Conservation (phyloP, 2,797 vertebrate genomes). For the Nothura maculosa region DNA sequence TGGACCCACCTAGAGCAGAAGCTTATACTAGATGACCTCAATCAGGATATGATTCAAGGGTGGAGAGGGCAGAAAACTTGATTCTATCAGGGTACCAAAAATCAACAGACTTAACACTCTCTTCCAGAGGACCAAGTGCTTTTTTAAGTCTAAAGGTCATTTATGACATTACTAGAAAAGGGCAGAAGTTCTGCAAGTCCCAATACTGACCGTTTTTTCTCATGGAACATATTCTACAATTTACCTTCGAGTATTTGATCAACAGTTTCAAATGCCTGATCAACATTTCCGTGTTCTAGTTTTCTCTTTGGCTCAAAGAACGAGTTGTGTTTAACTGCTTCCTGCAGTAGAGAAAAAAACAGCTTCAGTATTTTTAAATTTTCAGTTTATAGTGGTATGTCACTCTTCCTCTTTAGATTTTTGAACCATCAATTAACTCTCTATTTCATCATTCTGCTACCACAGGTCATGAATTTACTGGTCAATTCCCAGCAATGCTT, state of each 20-base stretch:
- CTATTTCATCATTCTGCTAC: neutral
- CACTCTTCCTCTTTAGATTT: neutral
- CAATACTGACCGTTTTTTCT: neutral
- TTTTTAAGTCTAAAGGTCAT: neutral
- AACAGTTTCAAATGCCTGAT: slow-evolving; percentile 76
- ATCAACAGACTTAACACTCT: neutral
- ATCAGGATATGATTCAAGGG: neutral
- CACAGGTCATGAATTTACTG: neutral
- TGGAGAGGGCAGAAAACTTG: neutral
- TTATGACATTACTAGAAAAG: neutral
- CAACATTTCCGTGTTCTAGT: slow-evolving; percentile 79
- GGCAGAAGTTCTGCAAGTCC: neutral
- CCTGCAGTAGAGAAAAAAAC: slow-evolving; percentile 63
- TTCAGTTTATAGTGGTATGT: neutral
- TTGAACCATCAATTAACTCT: neutral
- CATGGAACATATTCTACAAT: neutral
- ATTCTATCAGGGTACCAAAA: neutral
- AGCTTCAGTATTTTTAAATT: neutral
- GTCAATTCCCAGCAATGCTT: neutral
- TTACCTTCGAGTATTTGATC: slow-evolving; percentile 82
- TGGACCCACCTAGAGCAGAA: neutral
- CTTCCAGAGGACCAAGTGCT: neutral
- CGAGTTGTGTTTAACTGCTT: slow-evolving; percentile 78
- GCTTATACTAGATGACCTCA: neutral
- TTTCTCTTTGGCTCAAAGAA: slow-evolving; percentile 79